Evolutionary conservation across 2,888 invertebrate genomes (phyloP).

Genomic region (Dynastes tityus): DNA sequence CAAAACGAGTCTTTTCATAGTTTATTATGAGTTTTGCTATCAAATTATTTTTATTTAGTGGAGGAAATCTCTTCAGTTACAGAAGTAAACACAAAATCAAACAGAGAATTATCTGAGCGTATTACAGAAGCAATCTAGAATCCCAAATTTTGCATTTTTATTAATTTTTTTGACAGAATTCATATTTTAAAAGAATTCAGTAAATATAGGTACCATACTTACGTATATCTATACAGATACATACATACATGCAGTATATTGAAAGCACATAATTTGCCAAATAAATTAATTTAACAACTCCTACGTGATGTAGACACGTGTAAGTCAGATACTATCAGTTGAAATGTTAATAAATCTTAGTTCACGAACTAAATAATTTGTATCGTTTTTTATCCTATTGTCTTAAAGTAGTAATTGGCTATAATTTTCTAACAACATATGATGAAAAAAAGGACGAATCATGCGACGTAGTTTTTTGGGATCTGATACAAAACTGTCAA

Average conservation of each 20-base stretch:
- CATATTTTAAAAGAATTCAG: too few relatives aligned
- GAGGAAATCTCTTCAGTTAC: too few relatives aligned
- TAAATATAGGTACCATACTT: too few relatives aligned
- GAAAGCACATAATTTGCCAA: neutral
- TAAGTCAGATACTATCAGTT: slow-evolving; percentile 15
- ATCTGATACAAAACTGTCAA: slow-evolving; percentile 29
- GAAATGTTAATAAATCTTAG: slow-evolving; percentile 19
- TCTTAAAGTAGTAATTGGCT: slow-evolving; percentile 19
- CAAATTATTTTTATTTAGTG: too few relatives aligned
- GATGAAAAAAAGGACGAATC: slow-evolving; percentile 21
- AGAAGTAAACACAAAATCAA: too few relatives aligned
- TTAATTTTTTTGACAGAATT: too few relatives aligned
- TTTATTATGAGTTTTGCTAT: too few relatives aligned
- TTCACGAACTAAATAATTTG: slow-evolving; percentile 20
- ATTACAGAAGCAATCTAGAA: too few relatives aligned
- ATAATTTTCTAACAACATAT: neutral
- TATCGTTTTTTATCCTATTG: slow-evolving; percentile 26
- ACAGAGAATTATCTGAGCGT: too few relatives aligned
- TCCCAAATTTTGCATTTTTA: too few relatives aligned
- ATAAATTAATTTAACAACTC: slow-evolving; percentile 16
- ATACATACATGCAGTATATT: neutral
- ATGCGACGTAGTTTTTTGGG: neutral
- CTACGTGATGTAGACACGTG: slow-evolving; percentile 33
- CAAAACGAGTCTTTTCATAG: too few relatives aligned
- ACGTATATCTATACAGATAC: too few relatives aligned